Evolutionary conservation across 2,888 invertebrate genomes (phyloP).

Genomic region (Ceraclea dissimilis): DNA sequence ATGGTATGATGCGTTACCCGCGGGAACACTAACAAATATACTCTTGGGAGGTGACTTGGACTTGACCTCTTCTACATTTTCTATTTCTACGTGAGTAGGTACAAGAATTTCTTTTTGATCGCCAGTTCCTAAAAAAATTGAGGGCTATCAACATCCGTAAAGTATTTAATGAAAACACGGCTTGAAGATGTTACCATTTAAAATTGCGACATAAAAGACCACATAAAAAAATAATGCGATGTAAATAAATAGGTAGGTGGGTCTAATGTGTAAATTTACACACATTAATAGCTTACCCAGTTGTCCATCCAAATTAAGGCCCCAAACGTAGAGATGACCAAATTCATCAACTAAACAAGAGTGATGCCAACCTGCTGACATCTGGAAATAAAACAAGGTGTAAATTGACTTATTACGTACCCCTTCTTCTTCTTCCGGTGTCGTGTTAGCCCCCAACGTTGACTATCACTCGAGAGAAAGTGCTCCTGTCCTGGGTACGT

Average conservation of each 20-base stretch:
- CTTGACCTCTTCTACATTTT: constrained; percentile 14
- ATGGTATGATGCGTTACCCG: constrained; percentile 10
- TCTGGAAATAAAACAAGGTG: constrained; percentile 28
- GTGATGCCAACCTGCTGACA: constrained; percentile 77
- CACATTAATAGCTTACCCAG: constrained; percentile 48
- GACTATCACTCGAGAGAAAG: too few species aligned
- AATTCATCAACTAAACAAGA: constrained; percentile 64
- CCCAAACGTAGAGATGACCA: constrained; percentile 75
- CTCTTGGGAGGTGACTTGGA: constrained; percentile 16
- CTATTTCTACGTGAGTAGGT: constrained; percentile 47
- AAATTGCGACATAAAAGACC: too few species aligned
- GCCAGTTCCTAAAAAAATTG: constrained; percentile 45
- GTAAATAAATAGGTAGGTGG: too few species aligned
- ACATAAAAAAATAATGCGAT: too few species aligned
- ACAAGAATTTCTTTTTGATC: constrained; percentile 51
- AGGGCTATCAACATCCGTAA: too few species aligned
- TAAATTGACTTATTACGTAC: neutral
- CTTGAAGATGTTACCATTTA: too few species aligned
- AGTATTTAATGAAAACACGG: too few species aligned
- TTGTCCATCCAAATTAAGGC: constrained; percentile 85
- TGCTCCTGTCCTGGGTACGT: too few species aligned
- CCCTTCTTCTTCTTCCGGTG: neutral
- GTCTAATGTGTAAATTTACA: too few species aligned
- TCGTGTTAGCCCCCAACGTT: too few species aligned
- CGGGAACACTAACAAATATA: constrained; percentile 19